Evolutionary conservation across 2,888 invertebrate species (phyloP).

Genomic region (Hyalella azteca): DNA sequence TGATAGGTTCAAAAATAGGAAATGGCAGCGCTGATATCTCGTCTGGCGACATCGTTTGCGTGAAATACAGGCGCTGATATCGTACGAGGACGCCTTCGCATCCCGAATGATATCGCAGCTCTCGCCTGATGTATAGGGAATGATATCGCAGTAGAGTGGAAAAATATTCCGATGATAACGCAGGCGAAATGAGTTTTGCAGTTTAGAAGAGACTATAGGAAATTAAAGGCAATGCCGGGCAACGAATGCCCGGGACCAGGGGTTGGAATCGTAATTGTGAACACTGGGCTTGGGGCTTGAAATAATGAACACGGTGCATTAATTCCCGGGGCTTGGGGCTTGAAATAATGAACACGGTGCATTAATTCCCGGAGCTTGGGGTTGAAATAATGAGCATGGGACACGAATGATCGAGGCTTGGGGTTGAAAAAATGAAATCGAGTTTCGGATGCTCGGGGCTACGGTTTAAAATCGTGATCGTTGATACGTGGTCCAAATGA

Average conservation of each 20-base stretch:
- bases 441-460: too few species aligned
- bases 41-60: background rate
- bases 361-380: too few species aligned
- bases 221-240: conserved; percentile 12
- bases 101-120: conserved; percentile 27
- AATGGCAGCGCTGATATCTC: conserved; percentile 30
- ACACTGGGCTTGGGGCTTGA: too few species aligned
- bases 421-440: too few species aligned
- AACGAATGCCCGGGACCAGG: background rate
- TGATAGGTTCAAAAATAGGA: conserved; percentile 37
- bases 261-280: too few species aligned
- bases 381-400: too few species aligned
- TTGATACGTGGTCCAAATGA: too few species aligned
- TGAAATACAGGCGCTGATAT: conserved; percentile 19
- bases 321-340: too few species aligned
- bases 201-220: conserved; percentile 32
- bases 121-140: conserved; percentile 30
- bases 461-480: too few species aligned
- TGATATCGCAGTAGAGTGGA: conserved; percentile 30
- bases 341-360: too few species aligned
- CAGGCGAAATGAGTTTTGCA: conserved; percentile 11
- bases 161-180: conserved; percentile 31
- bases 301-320: too few species aligned
- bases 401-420: too few species aligned
- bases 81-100: background rate